These are phyloP conservation scores for Pachyuromys duprasi DNA, from an alignment of 2,797 vertebrate species.

Conservation along the genomic window DNA sequence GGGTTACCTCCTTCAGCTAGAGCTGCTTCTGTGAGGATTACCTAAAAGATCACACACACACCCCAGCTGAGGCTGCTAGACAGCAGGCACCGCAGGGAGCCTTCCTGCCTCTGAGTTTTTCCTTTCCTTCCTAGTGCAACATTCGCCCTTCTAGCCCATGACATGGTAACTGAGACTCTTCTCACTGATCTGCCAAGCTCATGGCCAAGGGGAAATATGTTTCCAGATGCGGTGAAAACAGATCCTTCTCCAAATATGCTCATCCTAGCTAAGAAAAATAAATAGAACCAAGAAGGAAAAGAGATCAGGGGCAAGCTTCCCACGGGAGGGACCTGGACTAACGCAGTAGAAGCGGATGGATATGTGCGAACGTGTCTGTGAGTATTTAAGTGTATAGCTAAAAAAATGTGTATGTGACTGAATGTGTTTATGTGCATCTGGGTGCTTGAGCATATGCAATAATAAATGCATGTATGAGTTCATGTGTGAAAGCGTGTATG, in stretches of 20 bases:
- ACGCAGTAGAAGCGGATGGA: not conserved
- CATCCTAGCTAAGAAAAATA: conserved; percentile 77
- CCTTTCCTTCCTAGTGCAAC: not conserved
- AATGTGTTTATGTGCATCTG: not conserved
- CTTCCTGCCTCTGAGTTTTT: not conserved
- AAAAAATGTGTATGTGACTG: not conserved
- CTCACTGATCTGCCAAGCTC: conserved; percentile 61
- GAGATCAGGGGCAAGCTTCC: conserved; percentile 10
- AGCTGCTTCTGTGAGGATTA: not conserved
- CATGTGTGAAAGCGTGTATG: not conserved
- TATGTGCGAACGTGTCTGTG: not conserved
- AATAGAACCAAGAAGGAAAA: conserved; percentile 72
- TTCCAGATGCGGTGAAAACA: conserved; percentile 82
- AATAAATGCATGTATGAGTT: not conserved
- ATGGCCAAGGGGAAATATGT: conserved; percentile 65
- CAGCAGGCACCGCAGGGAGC: not conserved
- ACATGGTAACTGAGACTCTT: not conserved
- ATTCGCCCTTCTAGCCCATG: not conserved
- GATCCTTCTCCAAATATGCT: conserved; percentile 80
- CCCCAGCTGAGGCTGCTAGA: not conserved
- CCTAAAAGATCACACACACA: not conserved
- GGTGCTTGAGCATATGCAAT: not conserved
- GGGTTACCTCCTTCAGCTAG: not conserved
- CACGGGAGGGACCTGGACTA: not conserved
- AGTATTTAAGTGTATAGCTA: not conserved